Percentiles rank a stretch among this genome's conserved stretches.
Conservation (phyloP, 2,113 vertebrate genomes). For the Sceloporus undulatus region DNA sequence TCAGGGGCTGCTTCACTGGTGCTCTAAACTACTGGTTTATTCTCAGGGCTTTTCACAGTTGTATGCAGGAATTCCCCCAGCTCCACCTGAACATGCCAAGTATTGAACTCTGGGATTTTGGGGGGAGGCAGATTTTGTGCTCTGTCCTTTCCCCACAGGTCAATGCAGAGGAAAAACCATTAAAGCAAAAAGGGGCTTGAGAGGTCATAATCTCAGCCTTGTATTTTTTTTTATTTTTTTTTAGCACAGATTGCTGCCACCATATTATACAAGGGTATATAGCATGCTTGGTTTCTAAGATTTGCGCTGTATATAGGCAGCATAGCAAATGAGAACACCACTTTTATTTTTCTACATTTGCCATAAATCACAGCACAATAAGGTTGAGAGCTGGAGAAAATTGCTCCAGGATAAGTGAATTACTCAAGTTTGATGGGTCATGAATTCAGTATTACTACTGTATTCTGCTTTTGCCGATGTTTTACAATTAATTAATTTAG, state of each 20-base stretch:
- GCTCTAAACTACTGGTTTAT: no score
- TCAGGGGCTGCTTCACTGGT: no score
- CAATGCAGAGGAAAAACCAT: neutral
- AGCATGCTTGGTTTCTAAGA: neutral
- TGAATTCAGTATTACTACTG: slow-evolving; percentile 38
- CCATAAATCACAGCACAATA: neutral
- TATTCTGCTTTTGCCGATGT: slow-evolving; percentile 16
- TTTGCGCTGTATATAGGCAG: slow-evolving; percentile 27
- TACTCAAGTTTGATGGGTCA: slow-evolving; percentile 32
- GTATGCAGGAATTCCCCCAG: neutral
- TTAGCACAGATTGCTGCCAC: slow-evolving; percentile 17
- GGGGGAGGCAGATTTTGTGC: neutral
- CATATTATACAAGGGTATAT: slow-evolving; percentile 21
- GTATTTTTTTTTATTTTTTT: neutral
- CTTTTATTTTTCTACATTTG: neutral
- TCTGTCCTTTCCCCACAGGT: neutral
- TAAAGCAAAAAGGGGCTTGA: slow-evolving; percentile 24
- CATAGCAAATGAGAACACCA: slow-evolving; percentile 23
- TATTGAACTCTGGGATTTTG: neutral
- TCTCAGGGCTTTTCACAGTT: neutral
- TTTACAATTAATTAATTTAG: slow-evolving; percentile 38
- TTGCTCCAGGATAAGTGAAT: slow-evolving; percentile 33
- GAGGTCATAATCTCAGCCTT: neutral
- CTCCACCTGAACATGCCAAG: neutral
- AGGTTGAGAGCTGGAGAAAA: slow-evolving; percentile 12